These are phyloP conservation scores for Periplaneta americana DNA, from an alignment of 1,140 invertebrate genomes.

Conservation along the genomic window DNA sequence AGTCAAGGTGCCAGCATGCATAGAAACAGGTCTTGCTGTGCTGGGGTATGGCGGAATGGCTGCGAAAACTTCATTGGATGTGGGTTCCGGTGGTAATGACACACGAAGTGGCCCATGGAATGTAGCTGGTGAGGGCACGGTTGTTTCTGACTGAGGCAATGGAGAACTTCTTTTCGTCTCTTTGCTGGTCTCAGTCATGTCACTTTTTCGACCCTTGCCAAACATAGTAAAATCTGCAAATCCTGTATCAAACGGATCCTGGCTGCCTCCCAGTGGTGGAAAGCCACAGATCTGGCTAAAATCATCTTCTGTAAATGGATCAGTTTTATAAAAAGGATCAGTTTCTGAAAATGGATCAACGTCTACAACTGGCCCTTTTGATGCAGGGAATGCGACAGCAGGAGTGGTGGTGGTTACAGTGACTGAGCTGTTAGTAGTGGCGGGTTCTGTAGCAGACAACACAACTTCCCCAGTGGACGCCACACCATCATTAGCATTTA, in stretches of 20 bases:
- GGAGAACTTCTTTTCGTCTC: slow-evolving; percentile 9
- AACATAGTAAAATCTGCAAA: slow-evolving; percentile 33
- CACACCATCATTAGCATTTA: slow-evolving; percentile 1
- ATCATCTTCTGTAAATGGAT: slow-evolving; percentile 52
- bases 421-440: not conserved
- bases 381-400: not conserved
- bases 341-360: slow-evolving; percentile 62
- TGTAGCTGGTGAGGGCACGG: slow-evolving; percentile 21
- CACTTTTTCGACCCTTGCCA: not conserved
- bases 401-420: not conserved
- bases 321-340: slow-evolving; percentile 60
- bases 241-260: slow-evolving; percentile 58
- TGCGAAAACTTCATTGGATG: not conserved
- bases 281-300: slow-evolving; percentile 30
- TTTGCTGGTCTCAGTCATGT: not conserved
- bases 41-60: not conserved
- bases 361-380: not conserved
- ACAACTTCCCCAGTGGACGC: not conserved
- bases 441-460: not conserved
- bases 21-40: not conserved
- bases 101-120: slow-evolving; percentile 59
- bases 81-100: slow-evolving; percentile 53
- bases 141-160: slow-evolving; percentile 18
- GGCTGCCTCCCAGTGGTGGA: slow-evolving; percentile 27
- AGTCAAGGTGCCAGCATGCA: not conserved